Evolutionary conservation across 2,113 vertebrate genomes (phyloP), one percentile per base, ranked within the genome.

Genomic region (Saguinus imperator): DNA sequence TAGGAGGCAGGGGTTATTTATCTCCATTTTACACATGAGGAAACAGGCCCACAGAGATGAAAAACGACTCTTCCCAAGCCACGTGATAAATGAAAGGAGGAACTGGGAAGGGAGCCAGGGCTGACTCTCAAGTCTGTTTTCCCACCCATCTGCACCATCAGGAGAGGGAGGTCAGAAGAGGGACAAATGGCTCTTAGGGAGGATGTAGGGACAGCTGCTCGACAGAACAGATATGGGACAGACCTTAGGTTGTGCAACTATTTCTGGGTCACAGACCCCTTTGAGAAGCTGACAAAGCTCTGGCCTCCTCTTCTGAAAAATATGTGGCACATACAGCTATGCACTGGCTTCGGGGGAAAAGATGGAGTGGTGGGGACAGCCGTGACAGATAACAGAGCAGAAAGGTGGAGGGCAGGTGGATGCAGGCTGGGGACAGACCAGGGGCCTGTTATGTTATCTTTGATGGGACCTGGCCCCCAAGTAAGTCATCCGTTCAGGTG

Each of bases 181-280:
- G 57, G 45, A 45, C 75, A 64, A 58, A 43, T 48, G 91, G 75
- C 72, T n/a, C 0, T 11, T 12, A 35, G 77, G 80, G 35, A n/a
- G 17, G 55, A 32, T 70, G 73, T 50, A 2, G 23, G 43, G 73
- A 40, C 43, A 57, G 87, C 82, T 76, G 79, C 90, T 86, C 73
- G 52, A 52, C 61, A 66, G 66, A 90, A 83, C 32, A 76, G 77
- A 95, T 29, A 18, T 13, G 61, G 21, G 11, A 13, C 75, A 64
- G 85, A 21, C 27, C 82, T 64, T 9, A 8, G 43, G 57, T 18
- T 43, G 18, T 45, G 29, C 80, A 21, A 64, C 52, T 21, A 8
- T 35, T 95, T 94, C 93, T 77, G 64, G 77, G 93, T 80, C 87
- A 77, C 79, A 89, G 45, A 85, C 1, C 52, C 84, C 66, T 86